phyloP scores from a whole-genome alignment of 2,888 invertebrate species.

The Galerucella calmariensis region DNA sequence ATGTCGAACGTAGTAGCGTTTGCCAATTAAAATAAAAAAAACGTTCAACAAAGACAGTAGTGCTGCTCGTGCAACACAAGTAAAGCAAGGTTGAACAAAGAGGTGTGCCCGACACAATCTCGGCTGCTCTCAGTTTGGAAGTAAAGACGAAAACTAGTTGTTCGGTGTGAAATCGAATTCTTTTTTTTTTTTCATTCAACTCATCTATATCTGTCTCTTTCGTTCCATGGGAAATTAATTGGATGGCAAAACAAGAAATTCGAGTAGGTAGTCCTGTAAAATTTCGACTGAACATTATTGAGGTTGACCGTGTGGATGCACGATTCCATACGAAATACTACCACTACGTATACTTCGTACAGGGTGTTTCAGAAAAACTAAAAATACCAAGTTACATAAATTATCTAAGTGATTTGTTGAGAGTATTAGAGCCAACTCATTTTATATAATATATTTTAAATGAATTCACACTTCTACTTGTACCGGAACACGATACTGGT shows the following conservation, averaged over 20 bases:
- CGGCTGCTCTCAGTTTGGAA: conserved; percentile 21
- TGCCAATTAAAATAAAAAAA: conserved; percentile 10
- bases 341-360: too few relatives aligned
- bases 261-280: neutral
- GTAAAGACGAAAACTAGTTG: conserved; percentile 31
- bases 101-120: conserved; percentile 27
- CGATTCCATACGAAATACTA: too few relatives aligned
- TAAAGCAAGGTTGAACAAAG: conserved; percentile 29
- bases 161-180: conserved; percentile 27
- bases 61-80: conserved; percentile 30
- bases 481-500: too few relatives aligned
- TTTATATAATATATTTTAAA: too few relatives aligned
- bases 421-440: too few relatives aligned
- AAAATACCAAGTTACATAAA: too few relatives aligned
- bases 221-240: conserved; percentile 14
- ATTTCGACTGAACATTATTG: neutral
- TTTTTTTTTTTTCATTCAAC: conserved; percentile 19
- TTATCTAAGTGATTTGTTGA: too few relatives aligned
- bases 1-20: neutral
- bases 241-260: neutral
- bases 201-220: conserved; percentile 3
- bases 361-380: too few relatives aligned
- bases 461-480: too few relatives aligned
- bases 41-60: conserved; percentile 13
- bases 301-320: neutral